Evolutionary conservation across 2,888 invertebrate genomes (phyloP), one percentile per base, ranked within the genome.

Genomic region (Willowsia nigromaculata): DNA sequence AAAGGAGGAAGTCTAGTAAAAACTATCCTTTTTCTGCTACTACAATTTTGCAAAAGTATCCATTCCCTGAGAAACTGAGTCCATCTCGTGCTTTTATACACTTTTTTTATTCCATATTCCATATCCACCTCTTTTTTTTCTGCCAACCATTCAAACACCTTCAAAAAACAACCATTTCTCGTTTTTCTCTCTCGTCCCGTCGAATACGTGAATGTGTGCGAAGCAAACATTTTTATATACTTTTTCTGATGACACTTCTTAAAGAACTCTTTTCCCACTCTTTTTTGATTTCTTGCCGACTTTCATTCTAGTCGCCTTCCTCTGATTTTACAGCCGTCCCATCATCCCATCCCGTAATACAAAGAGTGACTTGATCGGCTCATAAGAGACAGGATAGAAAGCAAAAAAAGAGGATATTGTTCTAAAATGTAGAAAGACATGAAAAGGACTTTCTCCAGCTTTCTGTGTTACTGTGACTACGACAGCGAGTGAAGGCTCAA

Each of bases 391-490:
- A 37, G 40, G 40, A 40, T 33, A 15, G 68, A 68, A n/a, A 22
- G 40, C 9, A 47, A 18, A 37, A 18, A 65, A 65, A 65, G 65
- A 71, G 68, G 68, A 71, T 71, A 71, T 71, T 71, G 68, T 71
- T 71, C 68, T 71, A 43, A 71, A 43, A n/a, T n/a, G n/a, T 33
- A 71, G 9, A 43, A 56, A n/a, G 56, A 56, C 13, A 59, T 15
- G 59, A 84, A 84, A 59, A 76, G 18, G 76, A 37, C 43, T 76
- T 30, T 50, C 76, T 76, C 50, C 37, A 15, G 15, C 56, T 5
- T 11, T 25, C 27, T 59, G 13, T 11, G 13, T 59, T 27, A 59
- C 27, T 59, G 27, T 22, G 18, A 33, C 15, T 9, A 30, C 30
- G 30, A 71, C n/a, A n/a, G n/a, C n/a, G 68, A 37, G 68, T 3